Conservation (phyloP, 1,140 invertebrate genomes). For the Dinoponera quadriceps region DNA sequence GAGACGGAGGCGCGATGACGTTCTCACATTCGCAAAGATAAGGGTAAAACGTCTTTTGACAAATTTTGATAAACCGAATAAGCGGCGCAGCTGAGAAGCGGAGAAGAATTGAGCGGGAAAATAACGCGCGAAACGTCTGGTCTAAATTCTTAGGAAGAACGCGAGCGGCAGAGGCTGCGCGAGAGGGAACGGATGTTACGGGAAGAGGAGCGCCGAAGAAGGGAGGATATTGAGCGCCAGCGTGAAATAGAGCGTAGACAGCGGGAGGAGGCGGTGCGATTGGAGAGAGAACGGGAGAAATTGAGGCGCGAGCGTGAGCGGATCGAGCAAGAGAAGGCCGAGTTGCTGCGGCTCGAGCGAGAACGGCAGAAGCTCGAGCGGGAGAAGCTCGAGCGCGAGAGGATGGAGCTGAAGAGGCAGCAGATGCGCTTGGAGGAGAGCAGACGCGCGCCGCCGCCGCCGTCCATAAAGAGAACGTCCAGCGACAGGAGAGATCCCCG, state of each 20-base stretch:
- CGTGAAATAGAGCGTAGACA: conserved; percentile 92
- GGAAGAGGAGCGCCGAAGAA: conserved; percentile 91
- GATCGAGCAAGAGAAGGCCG: conserved; percentile 92
- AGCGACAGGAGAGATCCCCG: conserved; percentile 81
- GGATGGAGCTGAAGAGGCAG: conserved; percentile 92
- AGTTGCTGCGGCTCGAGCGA: conserved; percentile 92
- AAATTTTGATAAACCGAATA: not conserved
- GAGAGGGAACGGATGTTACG: conserved; percentile 91
- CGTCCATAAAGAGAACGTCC: conserved; percentile 81
- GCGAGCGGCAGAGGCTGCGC: conserved; percentile 91
- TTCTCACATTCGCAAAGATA: conserved; percentile 89
- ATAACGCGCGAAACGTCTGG: not conserved
- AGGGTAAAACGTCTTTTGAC: conserved; percentile 83
- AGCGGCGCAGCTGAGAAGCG: not conserved
- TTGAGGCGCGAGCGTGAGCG: conserved; percentile 91
- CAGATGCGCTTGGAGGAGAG: conserved; percentile 87
- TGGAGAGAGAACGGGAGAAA: conserved; percentile 92
- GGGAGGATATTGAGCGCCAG: conserved; percentile 90
- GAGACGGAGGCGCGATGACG: conserved; percentile 84
- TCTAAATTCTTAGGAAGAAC: conserved; percentile 88
- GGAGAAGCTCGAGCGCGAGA: conserved; percentile 93
- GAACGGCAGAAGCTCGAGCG: conserved; percentile 93
- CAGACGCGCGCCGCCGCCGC: conserved; percentile 81
- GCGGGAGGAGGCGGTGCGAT: conserved; percentile 91
- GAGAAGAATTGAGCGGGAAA: not conserved